phyloP scores from a whole-genome alignment of 2,888 invertebrate species.

The Arge pagana region DNA sequence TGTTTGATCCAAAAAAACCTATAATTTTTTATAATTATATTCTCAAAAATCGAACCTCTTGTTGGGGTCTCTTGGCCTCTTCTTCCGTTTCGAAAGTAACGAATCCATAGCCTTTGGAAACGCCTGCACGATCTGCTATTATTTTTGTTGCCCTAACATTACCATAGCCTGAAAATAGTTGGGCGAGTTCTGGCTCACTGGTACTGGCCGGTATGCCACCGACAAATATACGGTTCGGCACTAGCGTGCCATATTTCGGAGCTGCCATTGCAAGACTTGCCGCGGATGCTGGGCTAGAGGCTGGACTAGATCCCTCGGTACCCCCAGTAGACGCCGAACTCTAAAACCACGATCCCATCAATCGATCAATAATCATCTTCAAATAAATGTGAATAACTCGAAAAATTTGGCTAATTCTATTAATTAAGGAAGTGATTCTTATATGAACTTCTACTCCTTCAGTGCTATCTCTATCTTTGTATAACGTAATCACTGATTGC shows the following conservation, averaged over 20 bases:
- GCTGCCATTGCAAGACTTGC: constrained; percentile 55
- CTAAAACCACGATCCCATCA: no score
- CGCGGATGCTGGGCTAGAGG: constrained; percentile 55
- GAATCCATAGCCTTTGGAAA: constrained; percentile 91
- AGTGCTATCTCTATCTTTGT: no score
- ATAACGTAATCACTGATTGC: no score
- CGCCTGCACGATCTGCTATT: constrained; percentile 91
- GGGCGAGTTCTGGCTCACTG: constrained; percentile 88
- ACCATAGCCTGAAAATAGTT: constrained; percentile 88
- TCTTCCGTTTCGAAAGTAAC: constrained; percentile 87
- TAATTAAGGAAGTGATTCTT: no score
- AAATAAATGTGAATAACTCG: no score
- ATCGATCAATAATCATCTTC: no score
- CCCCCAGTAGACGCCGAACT: constrained; percentile 55
- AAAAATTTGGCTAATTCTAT: no score
- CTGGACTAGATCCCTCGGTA: constrained; percentile 56
- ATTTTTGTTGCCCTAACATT: constrained; percentile 92
- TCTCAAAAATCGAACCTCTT: constrained; percentile 65
- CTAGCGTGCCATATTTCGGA: constrained; percentile 72
- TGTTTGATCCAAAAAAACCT: no score
- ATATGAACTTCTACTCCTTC: no score
- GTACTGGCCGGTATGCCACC: constrained; percentile 94
- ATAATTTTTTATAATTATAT: not conserved
- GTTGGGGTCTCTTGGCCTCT: constrained; percentile 76
- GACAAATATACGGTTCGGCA: constrained; percentile 94